These are phyloP conservation scores for Apostichopus parvimensis DNA, from an alignment of 35 echinoderm and acorn worm genomes.

Conservation along the genomic window DNA sequence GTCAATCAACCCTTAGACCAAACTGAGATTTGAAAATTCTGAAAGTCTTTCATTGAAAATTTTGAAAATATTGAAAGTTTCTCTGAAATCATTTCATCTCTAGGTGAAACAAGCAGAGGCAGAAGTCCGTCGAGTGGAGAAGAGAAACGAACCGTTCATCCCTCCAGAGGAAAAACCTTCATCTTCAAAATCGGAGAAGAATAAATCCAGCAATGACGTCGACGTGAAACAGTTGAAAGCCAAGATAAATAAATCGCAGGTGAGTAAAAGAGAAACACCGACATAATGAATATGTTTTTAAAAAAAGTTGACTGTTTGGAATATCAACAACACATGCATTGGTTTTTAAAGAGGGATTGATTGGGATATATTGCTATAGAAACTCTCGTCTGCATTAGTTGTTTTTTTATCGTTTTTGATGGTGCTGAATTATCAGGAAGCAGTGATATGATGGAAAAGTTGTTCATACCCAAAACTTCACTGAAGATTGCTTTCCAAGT, in stretches of 20 bases:
- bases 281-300: too few species aligned
- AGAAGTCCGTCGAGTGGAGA: constrained; percentile 76
- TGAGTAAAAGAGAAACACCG: background rate
- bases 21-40: background rate
- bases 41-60: background rate
- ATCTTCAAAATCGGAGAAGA: constrained; percentile 1
- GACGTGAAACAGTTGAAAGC: constrained; percentile 81
- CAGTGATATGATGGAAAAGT: too few species aligned
- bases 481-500: too few species aligned
- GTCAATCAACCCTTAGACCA: too few species aligned
- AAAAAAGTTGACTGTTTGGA: background rate
- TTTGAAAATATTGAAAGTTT: background rate
- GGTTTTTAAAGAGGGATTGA: too few species aligned
- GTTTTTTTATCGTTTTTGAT: too few species aligned
- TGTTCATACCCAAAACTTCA: too few species aligned
- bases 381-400: too few species aligned
- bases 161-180: constrained; percentile 82
- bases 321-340: too few species aligned
- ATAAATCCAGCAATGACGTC: constrained; percentile 52
- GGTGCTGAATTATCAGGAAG: too few species aligned
- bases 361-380: too few species aligned
- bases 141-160: constrained; percentile 83
- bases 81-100: background rate
- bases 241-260: constrained; percentile 96
- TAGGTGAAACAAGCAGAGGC: constrained; percentile 89